Percentiles rank a stretch among this genome's conserved stretches.
phyloP scores from a whole-genome alignment of 2,797 vertebrate species.

The Oreochromis grahami region DNA sequence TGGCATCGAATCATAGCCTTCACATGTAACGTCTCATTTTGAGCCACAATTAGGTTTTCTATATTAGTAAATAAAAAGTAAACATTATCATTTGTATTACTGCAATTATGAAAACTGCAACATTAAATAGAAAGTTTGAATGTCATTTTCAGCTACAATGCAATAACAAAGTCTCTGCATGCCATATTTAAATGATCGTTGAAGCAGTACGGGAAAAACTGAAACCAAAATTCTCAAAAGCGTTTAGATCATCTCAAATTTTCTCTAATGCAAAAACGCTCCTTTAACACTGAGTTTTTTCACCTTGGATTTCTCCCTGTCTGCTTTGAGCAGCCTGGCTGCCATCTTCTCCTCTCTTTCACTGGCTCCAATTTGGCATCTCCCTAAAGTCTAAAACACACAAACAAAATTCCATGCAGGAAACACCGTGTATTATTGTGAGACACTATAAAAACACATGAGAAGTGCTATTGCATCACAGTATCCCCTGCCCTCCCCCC shows the following conservation, averaged over 20 bases:
- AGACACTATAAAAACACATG: neutral
- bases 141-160: neutral
- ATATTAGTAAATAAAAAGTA: neutral
- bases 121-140: neutral
- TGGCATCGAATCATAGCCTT: neutral
- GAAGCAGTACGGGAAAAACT: neutral
- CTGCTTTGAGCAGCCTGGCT: conserved; percentile 79
- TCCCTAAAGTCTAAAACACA: conserved; percentile 77
- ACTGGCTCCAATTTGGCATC: conserved; percentile 68
- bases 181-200: neutral
- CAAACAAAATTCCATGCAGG: neutral
- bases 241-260: neutral
- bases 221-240: neutral
- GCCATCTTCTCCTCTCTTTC: conserved; percentile 74
- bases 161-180: neutral
- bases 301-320: conserved; percentile 83
- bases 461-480: conserved; percentile 21
- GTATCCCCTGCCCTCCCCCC: neutral
- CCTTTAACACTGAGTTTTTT: neutral
- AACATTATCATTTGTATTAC: neutral
- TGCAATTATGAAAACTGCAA: neutral
- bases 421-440: neutral
- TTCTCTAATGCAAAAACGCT: neutral
- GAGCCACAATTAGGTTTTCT: neutral
- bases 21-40: neutral